Evolutionary conservation across 64 coral and sea anemone genomes (phyloP), one percentile per base, ranked within the genome.

Genomic region (Hydrozoanthus tunicans): DNA sequence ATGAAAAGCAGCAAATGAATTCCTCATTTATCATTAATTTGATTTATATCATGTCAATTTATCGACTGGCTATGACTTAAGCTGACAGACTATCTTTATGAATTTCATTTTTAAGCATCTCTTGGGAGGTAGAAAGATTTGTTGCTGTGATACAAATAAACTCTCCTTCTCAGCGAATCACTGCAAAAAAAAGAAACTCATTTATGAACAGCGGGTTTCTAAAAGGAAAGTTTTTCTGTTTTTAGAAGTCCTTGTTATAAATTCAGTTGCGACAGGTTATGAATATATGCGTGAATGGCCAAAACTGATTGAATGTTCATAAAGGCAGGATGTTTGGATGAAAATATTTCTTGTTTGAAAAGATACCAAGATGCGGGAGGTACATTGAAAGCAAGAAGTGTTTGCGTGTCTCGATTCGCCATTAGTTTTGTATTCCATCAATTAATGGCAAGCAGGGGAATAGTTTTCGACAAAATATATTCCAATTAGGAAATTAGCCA

Each of bases 11-110:
- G 3, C 5, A 73, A 73, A 27, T 32, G 25, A 6, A 26, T 73
- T 52, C 26, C 71, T 71, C 70, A 73, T 73, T 73, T 73, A 73
- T 73, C 70, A 73, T 73, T 73, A 73, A 73, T 73, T 66, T 26
- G 5, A 73, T 73, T 7, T 26, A 73, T 53, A 76, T 76, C 72
- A 76, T 8, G 13, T 51, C 72, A 26, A 76, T 53, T 32, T 76
- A 76, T 32, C 10, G 4, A 76, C 72, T 73, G 24, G 43, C 23
- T 76, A 24, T 24, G 66, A 17, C 24, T 69, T 69, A 6, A 69
- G 14, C 24, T 14, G 66, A 69, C 13, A 23, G 72, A 76, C 10
- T 12, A 5, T 51, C 13, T 76, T 76, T 53, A 43, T 53, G 43
- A 53, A 76, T 66, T 76, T 76, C 27, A 43, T 4, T 76, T 76